These are phyloP conservation scores for Trididemnum miniatum DNA, from an alignment of 23 tunicate genomes.

Conservation along the genomic window DNA sequence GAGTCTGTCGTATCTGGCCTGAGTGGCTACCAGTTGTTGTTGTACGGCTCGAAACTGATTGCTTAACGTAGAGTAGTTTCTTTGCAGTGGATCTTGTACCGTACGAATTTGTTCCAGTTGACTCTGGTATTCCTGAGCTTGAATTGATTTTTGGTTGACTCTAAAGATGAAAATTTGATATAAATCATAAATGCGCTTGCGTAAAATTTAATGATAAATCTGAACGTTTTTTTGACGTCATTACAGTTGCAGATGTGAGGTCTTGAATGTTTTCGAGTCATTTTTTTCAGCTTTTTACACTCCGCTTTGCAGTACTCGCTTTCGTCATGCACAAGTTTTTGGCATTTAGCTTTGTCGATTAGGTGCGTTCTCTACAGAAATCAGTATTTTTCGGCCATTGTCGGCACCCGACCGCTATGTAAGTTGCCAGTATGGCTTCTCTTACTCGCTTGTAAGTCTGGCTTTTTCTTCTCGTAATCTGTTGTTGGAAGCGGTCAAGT, in stretches of 20 bases:
- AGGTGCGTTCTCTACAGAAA: too few species aligned
- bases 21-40: slow-evolving; percentile 12
- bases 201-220: background rate
- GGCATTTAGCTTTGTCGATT: too few species aligned
- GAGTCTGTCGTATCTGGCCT: slow-evolving; percentile 28
- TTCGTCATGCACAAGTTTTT: too few species aligned
- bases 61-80: slow-evolving; percentile 59
- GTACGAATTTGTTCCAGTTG: slow-evolving; percentile 45
- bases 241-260: too few species aligned
- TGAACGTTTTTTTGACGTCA: too few species aligned
- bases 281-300: too few species aligned
- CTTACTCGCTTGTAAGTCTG: slow-evolving; percentile 47
- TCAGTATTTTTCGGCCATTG: too few species aligned
- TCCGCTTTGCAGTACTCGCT: too few species aligned
- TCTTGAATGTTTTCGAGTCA: too few species aligned
- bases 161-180: slow-evolving; percentile 15
- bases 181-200: background rate
- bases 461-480: slow-evolving; percentile 45
- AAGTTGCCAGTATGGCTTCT: too few species aligned
- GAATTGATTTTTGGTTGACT: slow-evolving; percentile 30
- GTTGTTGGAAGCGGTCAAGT: slow-evolving; percentile 33
- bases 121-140: slow-evolving; percentile 33
- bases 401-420: too few species aligned
- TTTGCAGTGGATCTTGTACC: slow-evolving; percentile 36
- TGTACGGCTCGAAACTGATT: slow-evolving; percentile 31